Conservation (phyloP, 2,797 vertebrate genomes). For the Labeo calbasu region DNA sequence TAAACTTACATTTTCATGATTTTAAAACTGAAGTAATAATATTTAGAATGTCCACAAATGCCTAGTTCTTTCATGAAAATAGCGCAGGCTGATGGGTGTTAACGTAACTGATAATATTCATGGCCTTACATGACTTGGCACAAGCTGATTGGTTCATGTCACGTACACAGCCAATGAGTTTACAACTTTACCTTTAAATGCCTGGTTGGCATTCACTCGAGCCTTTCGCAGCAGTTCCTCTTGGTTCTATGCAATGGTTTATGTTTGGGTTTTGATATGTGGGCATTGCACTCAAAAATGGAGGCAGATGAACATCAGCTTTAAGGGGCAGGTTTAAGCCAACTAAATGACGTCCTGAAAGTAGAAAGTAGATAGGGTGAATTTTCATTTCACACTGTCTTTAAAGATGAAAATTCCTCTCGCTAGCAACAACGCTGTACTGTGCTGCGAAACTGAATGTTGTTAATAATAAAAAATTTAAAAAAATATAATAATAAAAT, state of each 20-base stretch:
- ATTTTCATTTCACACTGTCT: neutral
- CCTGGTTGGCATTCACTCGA: too few relatives aligned
- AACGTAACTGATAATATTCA: too few relatives aligned
- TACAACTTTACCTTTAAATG: too few relatives aligned
- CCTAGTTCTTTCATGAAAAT: too few relatives aligned
- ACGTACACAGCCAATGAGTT: too few relatives aligned
- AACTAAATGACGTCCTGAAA: neutral
- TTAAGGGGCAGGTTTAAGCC: neutral
- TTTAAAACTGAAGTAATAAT: neutral
- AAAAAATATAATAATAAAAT: neutral
- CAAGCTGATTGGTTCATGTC: too few relatives aligned
- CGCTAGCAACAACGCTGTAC: neutral
- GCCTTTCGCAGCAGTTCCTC: too few relatives aligned
- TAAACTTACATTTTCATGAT: neutral
- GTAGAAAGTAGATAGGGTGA: neutral
- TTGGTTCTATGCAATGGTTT: too few relatives aligned
- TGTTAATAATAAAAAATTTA: neutral
- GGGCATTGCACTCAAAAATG: too few relatives aligned
- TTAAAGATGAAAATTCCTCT: neutral
- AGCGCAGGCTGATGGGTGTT: too few relatives aligned
- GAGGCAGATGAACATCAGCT: neutral
- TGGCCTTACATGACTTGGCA: too few relatives aligned
- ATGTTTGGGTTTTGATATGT: too few relatives aligned
- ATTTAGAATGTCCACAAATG: neutral
- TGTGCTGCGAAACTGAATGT: neutral